phyloP scores from a whole-genome alignment of 2,888 invertebrate genomes.

The Tethea ocularis region DNA sequence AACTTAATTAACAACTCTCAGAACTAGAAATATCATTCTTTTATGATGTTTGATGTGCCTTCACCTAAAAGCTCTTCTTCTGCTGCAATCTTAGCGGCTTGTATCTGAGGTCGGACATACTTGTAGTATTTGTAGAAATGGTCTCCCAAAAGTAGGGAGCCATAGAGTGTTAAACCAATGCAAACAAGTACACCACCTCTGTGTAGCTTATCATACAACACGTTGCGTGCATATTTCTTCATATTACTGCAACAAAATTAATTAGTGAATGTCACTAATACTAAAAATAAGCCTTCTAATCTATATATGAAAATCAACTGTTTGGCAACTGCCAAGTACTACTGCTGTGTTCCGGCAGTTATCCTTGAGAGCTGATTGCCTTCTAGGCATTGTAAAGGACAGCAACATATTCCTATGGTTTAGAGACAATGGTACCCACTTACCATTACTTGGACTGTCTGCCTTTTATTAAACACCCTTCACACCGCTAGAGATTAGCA shows the following conservation, averaged over 20 bases:
- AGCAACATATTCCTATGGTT: too few relatives aligned
- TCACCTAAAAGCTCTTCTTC: slow-evolving; percentile 76
- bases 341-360: too few relatives aligned
- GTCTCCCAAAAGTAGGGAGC: slow-evolving; percentile 56
- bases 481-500: too few relatives aligned
- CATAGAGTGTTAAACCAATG: slow-evolving; percentile 69
- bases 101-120: slow-evolving; percentile 70
- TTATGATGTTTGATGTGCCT: slow-evolving; percentile 71
- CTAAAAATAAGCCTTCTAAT: neutral
- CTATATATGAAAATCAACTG: too few relatives aligned
- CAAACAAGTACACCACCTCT: slow-evolving; percentile 73
- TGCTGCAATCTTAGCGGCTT: slow-evolving; percentile 61
- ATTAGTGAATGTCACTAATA: neutral
- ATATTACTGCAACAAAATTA: slow-evolving; percentile 51
- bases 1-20: slow-evolving; percentile 31
- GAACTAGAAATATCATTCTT: slow-evolving; percentile 32
- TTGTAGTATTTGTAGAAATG: slow-evolving; percentile 71
- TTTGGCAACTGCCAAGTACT: too few relatives aligned
- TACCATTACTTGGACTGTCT: too few relatives aligned
- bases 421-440: too few relatives aligned
- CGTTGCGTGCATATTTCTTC: slow-evolving; percentile 70
- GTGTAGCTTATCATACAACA: slow-evolving; percentile 77
- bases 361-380: too few relatives aligned
- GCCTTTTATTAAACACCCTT: too few relatives aligned
- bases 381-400: too few relatives aligned